Base-by-base conservation (phyloP, 2,113 vertebrate genomes). In the Sterna hirundo region DNA sequence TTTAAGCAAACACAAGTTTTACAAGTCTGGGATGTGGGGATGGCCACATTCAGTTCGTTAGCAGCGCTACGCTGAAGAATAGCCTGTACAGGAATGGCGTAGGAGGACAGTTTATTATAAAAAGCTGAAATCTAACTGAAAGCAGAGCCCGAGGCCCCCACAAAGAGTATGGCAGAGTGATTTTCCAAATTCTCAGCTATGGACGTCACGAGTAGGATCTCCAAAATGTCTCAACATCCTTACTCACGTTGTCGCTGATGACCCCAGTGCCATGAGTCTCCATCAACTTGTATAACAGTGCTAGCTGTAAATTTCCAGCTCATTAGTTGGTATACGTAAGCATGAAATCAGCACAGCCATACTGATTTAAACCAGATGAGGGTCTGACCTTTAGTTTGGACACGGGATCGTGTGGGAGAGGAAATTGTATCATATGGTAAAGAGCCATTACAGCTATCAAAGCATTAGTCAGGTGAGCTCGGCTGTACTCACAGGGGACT, bases 351-450 rank as follows among this genome's bases (percentile, higher is more conserved):
- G 60, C 64, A 76, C 32, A 88, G 13, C 58, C 87, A 62, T 80
- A 40, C 30, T 91, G 74, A 97, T 95, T 96, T 93, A 87, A 94
- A 95, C 62, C 95, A 95, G 91, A 94, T 97, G 96, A 86, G 62
- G 12, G 6, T 4, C 57, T 96, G 92, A 95, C 96, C 89, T 97
- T 96, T 89, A 32, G 49, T 94, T 85, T 80, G 86, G 81, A 85
- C 69, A 68, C 52, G 65, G 47, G 62, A 79, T 27, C 40, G 10
- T 49, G 55, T 34, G 38, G 60, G 47, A 79, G 19, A 76, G 69
- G 62, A 95, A 96, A 82, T 9, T 7, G 29, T 57, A n/a, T 92
- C 61, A 42, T 46, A 29, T 30, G 27, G 51, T 49, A 69, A 92
- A 54, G 61, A 88, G 40, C 30, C 44, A 61, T 79, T 46, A n/a